Conservation (phyloP, 2,113 vertebrate species). For the Muntiacus reevesi region DNA sequence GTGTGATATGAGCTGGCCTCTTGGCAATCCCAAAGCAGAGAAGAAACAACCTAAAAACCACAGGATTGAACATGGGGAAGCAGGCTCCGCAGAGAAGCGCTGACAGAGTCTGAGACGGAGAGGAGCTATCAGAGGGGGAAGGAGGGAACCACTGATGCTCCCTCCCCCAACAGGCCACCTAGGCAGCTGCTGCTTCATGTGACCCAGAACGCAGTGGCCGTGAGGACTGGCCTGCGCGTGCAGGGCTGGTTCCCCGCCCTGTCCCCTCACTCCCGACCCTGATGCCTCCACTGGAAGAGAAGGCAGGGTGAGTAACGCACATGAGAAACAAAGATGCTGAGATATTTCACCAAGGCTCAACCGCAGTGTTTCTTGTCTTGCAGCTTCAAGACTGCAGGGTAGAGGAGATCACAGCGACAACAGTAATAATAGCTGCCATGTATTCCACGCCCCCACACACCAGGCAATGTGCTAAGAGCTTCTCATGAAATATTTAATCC, state of each 20-base stretch:
- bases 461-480: background rate
- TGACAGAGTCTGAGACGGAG: background rate
- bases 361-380: background rate
- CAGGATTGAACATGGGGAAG: background rate
- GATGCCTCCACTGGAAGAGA: background rate
- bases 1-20: background rate
- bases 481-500: background rate
- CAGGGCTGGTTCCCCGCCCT: background rate
- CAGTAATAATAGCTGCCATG: no score
- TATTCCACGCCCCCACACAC: background rate
- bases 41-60: background rate
- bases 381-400: background rate
- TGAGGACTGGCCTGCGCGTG: no score
- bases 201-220: background rate
- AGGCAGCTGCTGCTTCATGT: background rate
- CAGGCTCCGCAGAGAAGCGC: background rate
- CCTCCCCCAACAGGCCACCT: background rate
- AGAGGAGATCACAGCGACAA: background rate
- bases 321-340: background rate
- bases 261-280: background rate
- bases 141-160: fast-evolving
- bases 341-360: background rate
- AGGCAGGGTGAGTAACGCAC: background rate
- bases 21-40: background rate
- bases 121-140: no score